Evolutionary conservation across 92 coral and sea anemone species (phyloP).

Genomic region (Ricordea florida): DNA sequence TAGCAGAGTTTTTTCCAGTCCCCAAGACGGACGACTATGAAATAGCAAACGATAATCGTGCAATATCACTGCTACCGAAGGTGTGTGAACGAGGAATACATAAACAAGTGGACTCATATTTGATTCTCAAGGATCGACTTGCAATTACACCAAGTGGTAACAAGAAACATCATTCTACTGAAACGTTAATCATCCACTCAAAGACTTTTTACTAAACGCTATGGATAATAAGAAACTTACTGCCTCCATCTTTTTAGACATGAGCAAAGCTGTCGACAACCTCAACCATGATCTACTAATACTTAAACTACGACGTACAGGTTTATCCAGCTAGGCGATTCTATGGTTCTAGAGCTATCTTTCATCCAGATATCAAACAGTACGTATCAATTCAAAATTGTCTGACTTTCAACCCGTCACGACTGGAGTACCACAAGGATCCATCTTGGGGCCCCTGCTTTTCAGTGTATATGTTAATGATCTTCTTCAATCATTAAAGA

Average conservation of each 20-base stretch:
- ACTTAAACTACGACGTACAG: constrained; percentile 13
- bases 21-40: constrained; percentile 18
- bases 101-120: constrained; percentile 15
- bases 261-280: constrained; percentile 20
- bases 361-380: constrained; percentile 27
- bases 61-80: constrained; percentile 13
- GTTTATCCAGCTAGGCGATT: constrained; percentile 20
- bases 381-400: constrained; percentile 16
- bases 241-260: constrained; percentile 16
- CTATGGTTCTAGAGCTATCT: constrained; percentile 27
- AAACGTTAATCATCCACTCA: constrained; percentile 13
- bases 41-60: constrained; percentile 1
- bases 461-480: constrained; percentile 9
- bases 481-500: constrained; percentile 12
- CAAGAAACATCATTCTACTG: constrained; percentile 10
- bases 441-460: constrained; percentile 9
- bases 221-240: constrained; percentile 19
- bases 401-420: constrained; percentile 11
- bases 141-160: constrained; percentile 1
- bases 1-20: constrained; percentile 11
- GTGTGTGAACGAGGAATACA: constrained; percentile 19
- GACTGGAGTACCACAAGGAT: constrained; percentile 27
- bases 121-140: constrained; percentile 16
- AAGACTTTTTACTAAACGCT: background rate
- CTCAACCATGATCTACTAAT: constrained; percentile 23